Conservation (phyloP, 2,113 vertebrate species). For the Pedionomus torquatus region DNA sequence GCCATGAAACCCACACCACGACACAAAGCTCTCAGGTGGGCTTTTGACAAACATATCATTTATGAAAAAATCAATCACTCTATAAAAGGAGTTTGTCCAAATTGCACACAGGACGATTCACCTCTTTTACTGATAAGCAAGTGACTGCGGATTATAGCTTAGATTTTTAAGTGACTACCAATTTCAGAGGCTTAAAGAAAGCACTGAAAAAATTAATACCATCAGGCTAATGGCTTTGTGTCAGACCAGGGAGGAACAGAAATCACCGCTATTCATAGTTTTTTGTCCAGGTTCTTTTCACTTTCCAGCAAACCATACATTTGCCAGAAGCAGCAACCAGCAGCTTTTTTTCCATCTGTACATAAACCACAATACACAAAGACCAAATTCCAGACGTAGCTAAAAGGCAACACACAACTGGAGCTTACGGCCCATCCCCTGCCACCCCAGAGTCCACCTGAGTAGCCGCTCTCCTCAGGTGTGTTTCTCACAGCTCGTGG, state of each 20-base stretch:
- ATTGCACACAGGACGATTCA: background rate
- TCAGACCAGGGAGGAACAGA: background rate
- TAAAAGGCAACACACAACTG: background rate
- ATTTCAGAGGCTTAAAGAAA: background rate
- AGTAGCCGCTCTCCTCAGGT: background rate
- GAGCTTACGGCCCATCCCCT: background rate
- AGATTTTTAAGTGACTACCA: background rate
- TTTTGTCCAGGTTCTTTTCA: background rate
- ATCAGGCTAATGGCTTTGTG: background rate
- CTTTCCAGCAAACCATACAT: background rate
- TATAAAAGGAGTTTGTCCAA: background rate
- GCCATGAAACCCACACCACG: fast-evolving
- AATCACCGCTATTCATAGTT: background rate
- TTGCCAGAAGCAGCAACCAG: background rate
- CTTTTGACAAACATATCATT: background rate
- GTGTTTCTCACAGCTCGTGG: slow-evolving; percentile 81
- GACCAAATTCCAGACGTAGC: background rate
- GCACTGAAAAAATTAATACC: background rate
- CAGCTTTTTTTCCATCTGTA: background rate
- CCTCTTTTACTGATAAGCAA: background rate
- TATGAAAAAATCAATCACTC: background rate
- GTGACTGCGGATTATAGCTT: background rate
- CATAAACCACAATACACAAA: background rate
- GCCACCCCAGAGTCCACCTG: background rate
- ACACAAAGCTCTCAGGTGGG: fast-evolving